phyloP scores from a whole-genome alignment of 2,888 invertebrate genomes.

The Hydropsyche betteni region DNA sequence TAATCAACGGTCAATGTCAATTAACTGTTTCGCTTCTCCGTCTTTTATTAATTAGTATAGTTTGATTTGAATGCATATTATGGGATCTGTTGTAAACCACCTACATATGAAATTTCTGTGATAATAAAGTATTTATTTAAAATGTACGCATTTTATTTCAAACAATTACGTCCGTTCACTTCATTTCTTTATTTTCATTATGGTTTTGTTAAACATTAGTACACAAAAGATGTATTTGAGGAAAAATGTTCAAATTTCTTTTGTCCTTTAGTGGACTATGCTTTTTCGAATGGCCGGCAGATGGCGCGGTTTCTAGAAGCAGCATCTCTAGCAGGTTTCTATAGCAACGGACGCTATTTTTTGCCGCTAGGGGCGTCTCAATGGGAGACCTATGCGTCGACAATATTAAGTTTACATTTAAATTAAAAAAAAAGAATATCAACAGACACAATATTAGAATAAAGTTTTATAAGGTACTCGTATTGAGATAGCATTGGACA shows the following conservation, averaged over 20 bases:
- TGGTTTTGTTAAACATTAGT: not conserved
- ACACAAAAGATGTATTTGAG: too few species aligned
- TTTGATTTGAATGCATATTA: slow-evolving; percentile 34
- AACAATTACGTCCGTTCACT: not conserved
- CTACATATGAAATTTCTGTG: slow-evolving; percentile 52
- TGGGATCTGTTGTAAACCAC: slow-evolving; percentile 47
- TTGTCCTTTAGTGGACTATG: slow-evolving; percentile 27
- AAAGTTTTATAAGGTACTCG: too few species aligned
- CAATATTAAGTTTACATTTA: too few species aligned
- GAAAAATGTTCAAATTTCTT: not conserved
- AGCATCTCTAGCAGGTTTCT: slow-evolving; percentile 37
- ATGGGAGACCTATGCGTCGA: slow-evolving; percentile 7
- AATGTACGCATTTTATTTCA: slow-evolving; percentile 26
- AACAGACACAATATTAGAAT: too few species aligned
- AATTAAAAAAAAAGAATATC: too few species aligned
- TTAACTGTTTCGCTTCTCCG: slow-evolving; percentile 11
- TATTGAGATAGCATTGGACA: too few species aligned
- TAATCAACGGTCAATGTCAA: slow-evolving; percentile 10
- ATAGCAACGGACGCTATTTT: slow-evolving; percentile 44
- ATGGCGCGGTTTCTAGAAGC: not conserved
- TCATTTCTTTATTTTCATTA: too few species aligned
- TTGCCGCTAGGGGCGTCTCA: slow-evolving; percentile 1
- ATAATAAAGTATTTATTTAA: slow-evolving; percentile 52
- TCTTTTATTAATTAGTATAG: slow-evolving; percentile 7
- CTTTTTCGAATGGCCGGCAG: not conserved